Evolutionary conservation across 2,113 vertebrate species (phyloP).

Genomic region (Phylloscopus trochiloides): DNA sequence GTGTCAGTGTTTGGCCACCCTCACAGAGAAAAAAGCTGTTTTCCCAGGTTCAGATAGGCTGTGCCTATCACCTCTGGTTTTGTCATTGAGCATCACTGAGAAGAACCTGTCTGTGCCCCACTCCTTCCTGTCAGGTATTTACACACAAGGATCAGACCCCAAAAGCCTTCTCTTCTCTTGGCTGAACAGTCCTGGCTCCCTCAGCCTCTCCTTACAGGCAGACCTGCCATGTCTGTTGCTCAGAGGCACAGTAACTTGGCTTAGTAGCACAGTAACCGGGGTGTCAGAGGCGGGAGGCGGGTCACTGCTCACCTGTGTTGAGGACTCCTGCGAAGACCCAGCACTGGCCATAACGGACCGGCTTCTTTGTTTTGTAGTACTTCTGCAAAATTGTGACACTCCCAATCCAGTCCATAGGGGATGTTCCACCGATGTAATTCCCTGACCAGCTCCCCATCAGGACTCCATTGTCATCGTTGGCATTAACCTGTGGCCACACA

Average conservation of each 20-base stretch:
- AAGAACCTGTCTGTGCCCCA: background rate
- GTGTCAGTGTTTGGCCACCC: background rate
- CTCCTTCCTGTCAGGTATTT: background rate
- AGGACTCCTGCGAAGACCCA: slow-evolving; percentile 74
- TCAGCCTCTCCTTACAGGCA: background rate
- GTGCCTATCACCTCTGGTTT: background rate
- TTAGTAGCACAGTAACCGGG: background rate
- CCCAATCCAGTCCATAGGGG: slow-evolving; percentile 61
- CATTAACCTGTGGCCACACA: slow-evolving; percentile 55
- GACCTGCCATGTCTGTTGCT: background rate
- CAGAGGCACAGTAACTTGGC: background rate
- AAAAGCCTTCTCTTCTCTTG: background rate
- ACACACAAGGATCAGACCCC: background rate
- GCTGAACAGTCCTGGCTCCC: background rate
- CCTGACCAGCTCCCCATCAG: slow-evolving; percentile 67
- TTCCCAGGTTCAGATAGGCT: background rate
- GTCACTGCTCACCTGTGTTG: slow-evolving; percentile 56
- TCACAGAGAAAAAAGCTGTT: background rate
- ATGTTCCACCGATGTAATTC: background rate
- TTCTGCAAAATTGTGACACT: slow-evolving; percentile 62
- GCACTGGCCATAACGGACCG: slow-evolving; percentile 57
- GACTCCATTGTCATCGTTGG: slow-evolving; percentile 42
- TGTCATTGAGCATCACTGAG: background rate
- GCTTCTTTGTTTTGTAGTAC: slow-evolving; percentile 27
- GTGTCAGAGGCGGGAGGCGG: background rate